A percentile compares a stretch with the other conserved stretches of the same genome.
phyloP scores from a whole-genome alignment of 2,113 vertebrate genomes.

The Antennarius striatus region DNA sequence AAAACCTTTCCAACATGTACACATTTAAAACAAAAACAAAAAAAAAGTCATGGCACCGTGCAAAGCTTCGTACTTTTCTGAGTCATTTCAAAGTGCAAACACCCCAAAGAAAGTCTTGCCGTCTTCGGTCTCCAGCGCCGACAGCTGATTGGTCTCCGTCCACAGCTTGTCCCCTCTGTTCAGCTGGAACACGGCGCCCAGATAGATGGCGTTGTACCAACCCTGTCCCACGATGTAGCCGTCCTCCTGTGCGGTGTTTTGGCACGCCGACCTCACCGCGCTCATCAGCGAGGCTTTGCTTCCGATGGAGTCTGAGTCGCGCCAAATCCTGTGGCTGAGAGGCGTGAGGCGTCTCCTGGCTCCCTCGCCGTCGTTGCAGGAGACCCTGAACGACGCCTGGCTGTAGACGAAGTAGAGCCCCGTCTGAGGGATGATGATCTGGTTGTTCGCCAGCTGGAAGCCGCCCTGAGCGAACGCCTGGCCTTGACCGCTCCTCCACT shows the following conservation, averaged over 20 bases:
- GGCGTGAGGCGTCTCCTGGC: background rate
- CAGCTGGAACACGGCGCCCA: constrained; percentile 78
- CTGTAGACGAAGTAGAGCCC: constrained; percentile 83
- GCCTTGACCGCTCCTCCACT: constrained; percentile 63
- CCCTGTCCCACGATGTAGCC: background rate
- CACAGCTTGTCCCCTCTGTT: constrained; percentile 67
- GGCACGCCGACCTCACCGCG: constrained; percentile 68
- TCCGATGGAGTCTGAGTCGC: constrained; percentile 53
- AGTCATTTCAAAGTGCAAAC: constrained; percentile 71
- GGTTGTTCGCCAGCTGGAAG: constrained; percentile 55
- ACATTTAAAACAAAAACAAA: constrained; percentile 14
- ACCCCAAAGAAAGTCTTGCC: constrained; percentile 79
- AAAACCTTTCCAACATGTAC: constrained; percentile 21
- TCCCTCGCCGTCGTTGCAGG: constrained; percentile 16
- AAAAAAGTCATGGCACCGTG: background rate
- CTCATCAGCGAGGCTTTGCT: constrained; percentile 57
- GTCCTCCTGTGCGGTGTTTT: background rate
- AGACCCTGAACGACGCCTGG: constrained; percentile 75
- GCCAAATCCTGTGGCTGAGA: constrained; percentile 70
- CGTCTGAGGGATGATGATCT: constrained; percentile 60
- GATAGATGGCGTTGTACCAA: constrained; percentile 78
- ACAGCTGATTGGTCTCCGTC: constrained; percentile 61
- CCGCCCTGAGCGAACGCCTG: constrained; percentile 73
- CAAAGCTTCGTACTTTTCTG: background rate
- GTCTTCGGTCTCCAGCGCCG: constrained; percentile 48